Base-by-base conservation (phyloP, 2,113 vertebrate species). In the Alligator mississippiensis region DNA sequence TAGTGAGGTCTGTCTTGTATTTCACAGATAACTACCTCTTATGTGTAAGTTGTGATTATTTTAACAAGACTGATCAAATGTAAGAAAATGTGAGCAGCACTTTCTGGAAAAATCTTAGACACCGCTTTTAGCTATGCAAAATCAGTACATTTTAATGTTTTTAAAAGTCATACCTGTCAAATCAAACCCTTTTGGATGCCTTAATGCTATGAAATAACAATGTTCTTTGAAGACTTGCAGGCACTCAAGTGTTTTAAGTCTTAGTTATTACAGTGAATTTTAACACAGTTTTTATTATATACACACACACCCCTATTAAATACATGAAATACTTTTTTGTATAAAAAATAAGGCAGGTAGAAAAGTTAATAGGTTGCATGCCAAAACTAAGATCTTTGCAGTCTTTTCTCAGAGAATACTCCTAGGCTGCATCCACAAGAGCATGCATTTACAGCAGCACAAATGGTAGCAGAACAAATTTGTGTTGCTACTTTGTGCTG, bases 121-220 rank as follows among this genome's bases (percentile, higher is more conserved):
- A 97, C 5, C 4, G 8, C 47, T 70, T 93, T 88, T 75, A 89
- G 34, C 30, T 34, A 54, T 38, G 11, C 55, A 86, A 90, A 96
- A 72, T 66, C 89, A 88, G 18, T 14, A 88, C 0, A 0, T 87
- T 68, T 75, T 89, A 88, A 79, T 81, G n/a, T 22, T 59, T 90
- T 87, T 89, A 83, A 77, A 94, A 96, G 59, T 93, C 2, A 94
- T 89, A 89, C 77, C 70, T 80, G 16, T 92, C 58, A 96, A 91
- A 88, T 80, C 18, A 95, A 92, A 90, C 92, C 61, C 30, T 0
- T 94, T 91, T 64, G 61, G 28, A 70, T 87, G 77, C 3, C 25
- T 58, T 22, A 58, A 24, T 93, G 16, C 55, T 77, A 11, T 17
- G 28, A 16, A 93, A 88, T 10, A 92, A 77, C 34, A 94, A 38